Percentiles rank a stretch among this genome's conserved stretches.
phyloP scores from a whole-genome alignment of 2,113 vertebrate species.

The Synchiropus splendidus region DNA sequence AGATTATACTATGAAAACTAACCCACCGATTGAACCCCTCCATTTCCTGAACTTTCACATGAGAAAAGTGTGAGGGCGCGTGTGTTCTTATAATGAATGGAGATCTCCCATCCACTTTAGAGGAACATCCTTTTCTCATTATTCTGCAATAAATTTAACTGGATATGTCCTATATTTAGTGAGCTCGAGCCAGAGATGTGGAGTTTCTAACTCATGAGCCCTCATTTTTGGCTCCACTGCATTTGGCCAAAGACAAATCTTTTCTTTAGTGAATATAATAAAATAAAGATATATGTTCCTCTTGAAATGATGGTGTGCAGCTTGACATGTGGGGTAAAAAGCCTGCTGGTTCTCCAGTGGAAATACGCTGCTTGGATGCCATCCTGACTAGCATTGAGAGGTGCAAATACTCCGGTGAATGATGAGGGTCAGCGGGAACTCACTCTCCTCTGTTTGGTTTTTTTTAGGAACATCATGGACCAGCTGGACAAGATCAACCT shows the following conservation, averaged over 20 bases:
- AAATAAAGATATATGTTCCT: too few relatives aligned
- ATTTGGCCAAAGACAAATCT: conserved; percentile 43
- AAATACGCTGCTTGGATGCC: too few relatives aligned
- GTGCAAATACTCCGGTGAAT: too few relatives aligned
- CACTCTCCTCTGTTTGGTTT: background rate
- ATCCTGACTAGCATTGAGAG: too few relatives aligned
- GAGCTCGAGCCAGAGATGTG: conserved; percentile 80
- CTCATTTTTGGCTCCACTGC: conserved; percentile 33
- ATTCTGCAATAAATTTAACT: conserved; percentile 91
- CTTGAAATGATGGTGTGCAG: conserved; percentile 19
- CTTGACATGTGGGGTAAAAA: background rate
- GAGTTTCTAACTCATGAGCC: conserved; percentile 62
- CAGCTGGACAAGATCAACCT: conserved; percentile 49
- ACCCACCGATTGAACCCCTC: too few relatives aligned
- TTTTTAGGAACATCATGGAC: background rate
- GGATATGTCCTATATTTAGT: conserved; percentile 95
- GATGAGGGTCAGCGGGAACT: too few relatives aligned
- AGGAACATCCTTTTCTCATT: conserved; percentile 98
- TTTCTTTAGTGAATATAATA: conserved; percentile 34
- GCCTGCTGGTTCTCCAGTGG: too few relatives aligned
- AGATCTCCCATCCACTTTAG: conserved; percentile 69
- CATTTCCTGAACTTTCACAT: conserved; percentile 74
- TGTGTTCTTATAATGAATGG: conserved; percentile 82
- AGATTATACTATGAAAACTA: too few relatives aligned
- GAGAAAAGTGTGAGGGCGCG: conserved; percentile 83